phyloP scores from a whole-genome alignment of 1,140 invertebrate genomes.

The Achatina immaculata region DNA sequence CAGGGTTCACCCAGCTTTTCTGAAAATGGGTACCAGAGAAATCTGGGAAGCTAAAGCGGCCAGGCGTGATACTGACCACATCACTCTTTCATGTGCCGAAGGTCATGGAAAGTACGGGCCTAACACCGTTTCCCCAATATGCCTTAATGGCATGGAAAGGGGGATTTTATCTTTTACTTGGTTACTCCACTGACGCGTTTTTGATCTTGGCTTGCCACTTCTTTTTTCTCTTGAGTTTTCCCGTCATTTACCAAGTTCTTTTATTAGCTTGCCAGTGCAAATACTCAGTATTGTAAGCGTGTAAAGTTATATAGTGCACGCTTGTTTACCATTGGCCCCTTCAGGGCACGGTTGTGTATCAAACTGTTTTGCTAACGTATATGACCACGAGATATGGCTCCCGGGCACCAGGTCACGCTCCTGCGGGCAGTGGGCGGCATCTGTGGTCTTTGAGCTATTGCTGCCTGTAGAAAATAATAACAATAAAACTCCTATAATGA shows the following conservation, averaged over 20 bases:
- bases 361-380: not conserved
- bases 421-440: not conserved
- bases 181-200: no score
- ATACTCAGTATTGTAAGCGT: not conserved
- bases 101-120: no score
- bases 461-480: not conserved
- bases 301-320: not conserved
- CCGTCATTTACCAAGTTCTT: not conserved
- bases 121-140: no score
- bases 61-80: no score
- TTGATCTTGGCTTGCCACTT: no score
- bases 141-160: no score
- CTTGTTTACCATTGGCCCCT: not conserved
- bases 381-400: not conserved
- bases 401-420: not conserved
- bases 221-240: no score
- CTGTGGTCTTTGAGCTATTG: not conserved
- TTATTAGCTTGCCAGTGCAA: not conserved
- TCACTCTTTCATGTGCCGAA: no score
- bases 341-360: not conserved
- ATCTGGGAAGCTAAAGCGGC: no score
- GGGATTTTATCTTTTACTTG: no score
- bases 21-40: no score
- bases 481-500: not conserved
- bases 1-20: no score